Evolutionary conservation across 1,140 invertebrate species (phyloP).

Genomic region (Centruroides sculpturatus): DNA sequence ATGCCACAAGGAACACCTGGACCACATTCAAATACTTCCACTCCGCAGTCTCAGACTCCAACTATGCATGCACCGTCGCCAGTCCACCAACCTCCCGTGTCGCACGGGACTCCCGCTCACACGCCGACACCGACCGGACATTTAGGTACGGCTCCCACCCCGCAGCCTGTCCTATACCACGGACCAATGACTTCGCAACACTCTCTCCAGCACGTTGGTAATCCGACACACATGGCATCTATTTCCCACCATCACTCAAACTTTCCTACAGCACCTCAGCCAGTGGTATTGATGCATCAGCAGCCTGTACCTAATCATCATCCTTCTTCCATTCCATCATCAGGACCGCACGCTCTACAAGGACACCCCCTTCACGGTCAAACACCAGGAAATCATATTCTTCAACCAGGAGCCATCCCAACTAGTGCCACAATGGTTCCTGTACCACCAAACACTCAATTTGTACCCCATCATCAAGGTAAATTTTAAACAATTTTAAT

Average conservation of each 20-base stretch:
- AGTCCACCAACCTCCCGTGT: constrained; percentile 12
- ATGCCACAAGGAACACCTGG: constrained; percentile 6
- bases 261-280: constrained; percentile 6
- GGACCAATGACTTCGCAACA: constrained; percentile 10
- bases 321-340: constrained; percentile 1
- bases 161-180: constrained; percentile 13
- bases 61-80: constrained; percentile 12
- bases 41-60: constrained; percentile 14
- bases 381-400: constrained; percentile 10
- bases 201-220: neutral
- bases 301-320: constrained; percentile 5
- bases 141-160: constrained; percentile 8
- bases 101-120: constrained; percentile 7
- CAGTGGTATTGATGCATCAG: constrained; percentile 13
- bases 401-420: constrained; percentile 8
- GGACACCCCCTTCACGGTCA: constrained; percentile 14
- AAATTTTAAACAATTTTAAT: neutral
- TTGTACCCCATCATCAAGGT: constrained; percentile 14
- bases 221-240: neutral
- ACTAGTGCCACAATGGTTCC: constrained; percentile 12
- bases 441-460: constrained; percentile 2
- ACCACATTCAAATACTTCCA: constrained; percentile 10
- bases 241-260: constrained; percentile 3
- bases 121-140: constrained; percentile 6
- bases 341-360: constrained; percentile 8